Evolutionary conservation across 2,888 invertebrate species (phyloP).

Genomic region (Pachymerium ferrugineum): DNA sequence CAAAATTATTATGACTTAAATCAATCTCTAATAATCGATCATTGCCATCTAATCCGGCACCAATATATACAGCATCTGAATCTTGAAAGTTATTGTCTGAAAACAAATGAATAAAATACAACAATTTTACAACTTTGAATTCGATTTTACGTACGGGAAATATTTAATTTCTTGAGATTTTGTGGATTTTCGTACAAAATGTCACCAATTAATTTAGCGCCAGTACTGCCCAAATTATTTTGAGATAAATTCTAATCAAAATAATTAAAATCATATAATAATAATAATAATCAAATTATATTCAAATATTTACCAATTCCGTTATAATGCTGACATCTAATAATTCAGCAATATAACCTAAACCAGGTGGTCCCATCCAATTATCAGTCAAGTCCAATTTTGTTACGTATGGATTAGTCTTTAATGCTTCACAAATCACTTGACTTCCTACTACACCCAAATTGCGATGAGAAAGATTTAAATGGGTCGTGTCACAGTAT

Average conservation of each 20-base stretch:
- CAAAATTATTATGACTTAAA: conserved; percentile 53
- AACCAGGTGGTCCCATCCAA: background rate
- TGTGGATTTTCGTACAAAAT: background rate
- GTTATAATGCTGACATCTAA: background rate
- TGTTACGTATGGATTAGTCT: background rate
- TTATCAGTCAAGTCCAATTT: background rate
- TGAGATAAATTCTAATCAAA: conserved; percentile 5
- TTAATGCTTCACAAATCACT: conserved; percentile 14
- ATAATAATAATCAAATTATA: background rate
- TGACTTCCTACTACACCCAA: background rate
- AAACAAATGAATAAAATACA: background rate
- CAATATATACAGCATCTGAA: background rate
- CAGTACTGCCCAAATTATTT: background rate
- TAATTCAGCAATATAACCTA: background rate
- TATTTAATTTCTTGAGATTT: background rate
- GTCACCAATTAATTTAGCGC: background rate
- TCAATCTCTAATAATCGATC: conserved; percentile 47
- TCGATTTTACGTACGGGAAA: background rate
- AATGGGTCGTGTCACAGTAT: background rate
- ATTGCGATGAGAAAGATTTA: background rate
- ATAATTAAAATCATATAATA: background rate
- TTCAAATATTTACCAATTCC: background rate
- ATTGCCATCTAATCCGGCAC: conserved; percentile 23
- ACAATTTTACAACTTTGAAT: background rate
- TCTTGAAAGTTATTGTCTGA: conserved; percentile 28